Base-by-base conservation (phyloP, 1,140 invertebrate genomes). In the Metaphire vulgaris region DNA sequence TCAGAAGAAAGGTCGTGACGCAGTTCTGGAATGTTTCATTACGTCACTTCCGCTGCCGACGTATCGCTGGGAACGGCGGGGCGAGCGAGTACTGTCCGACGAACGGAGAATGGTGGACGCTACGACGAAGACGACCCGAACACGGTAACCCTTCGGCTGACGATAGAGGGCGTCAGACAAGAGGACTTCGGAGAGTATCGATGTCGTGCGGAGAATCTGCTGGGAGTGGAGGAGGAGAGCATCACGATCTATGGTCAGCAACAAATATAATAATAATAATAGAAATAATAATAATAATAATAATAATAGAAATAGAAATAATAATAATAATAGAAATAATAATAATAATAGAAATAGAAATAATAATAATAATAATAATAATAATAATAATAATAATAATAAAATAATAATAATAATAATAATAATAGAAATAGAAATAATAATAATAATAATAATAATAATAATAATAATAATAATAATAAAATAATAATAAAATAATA, bases 1-100 rank as follows among this genome's bases (percentile, higher is more conserved):
- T 14, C 82, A 83, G 66, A 69, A 71, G 21, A 56, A 31, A 33
- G 81, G 80, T 1, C 79, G 78, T 74, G 77, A 80, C 33, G 83
- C 90, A 74, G 88, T 90, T 14, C 85, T 96, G 1, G 92, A 94
- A 84, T 96, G 95, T 81, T 90, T 93, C 82, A 90, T 94, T 0
- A 93, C 96, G 85, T 93, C 93, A 0, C 95, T 91, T 83, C 95
- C 95, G 0, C 91, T 69, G 31, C n/a, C n/a, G 67, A 12, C 67
- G 21, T 56, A 56, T 21, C 41, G 21, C 41, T 56, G 41, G 41
- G 41, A 56, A 21, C 41, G 41, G 6, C 6, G 41, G 41, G 21
- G 41, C 41, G 6, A 56, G 41, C 41, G 41, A 6, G 21, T 56
- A 6, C 6, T 56, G 6, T 56, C 41, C 41, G 41, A 21, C 41